Base-by-base conservation (phyloP, 2,888 invertebrate genomes). In the Melitaea athalia region DNA sequence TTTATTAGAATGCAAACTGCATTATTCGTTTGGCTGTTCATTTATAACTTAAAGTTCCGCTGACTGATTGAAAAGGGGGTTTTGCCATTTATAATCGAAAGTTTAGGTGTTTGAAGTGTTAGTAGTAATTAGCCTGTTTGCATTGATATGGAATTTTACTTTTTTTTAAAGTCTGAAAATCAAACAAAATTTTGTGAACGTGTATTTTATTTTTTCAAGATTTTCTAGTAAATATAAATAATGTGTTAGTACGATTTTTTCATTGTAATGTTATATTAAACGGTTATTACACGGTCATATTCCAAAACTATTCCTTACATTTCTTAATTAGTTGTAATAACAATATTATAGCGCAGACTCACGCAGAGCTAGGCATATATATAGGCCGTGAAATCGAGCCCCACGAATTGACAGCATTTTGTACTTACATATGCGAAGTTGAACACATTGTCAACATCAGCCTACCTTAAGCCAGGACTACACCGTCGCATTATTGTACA, bases 391-490 rank as follows among this genome's bases (percentile, higher is more conserved):
- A 38, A 63, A 49, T 47, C 43, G 63, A 67, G 53, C 59, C 66
- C 63, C 63, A 53, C 43, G 50, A 60, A 55, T 53, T 53, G 68
- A 72, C 67, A 73, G 59, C 65, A 66, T 68, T 73, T 69, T 65
- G 65, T 69, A 69, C 68, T 69, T 53, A 66, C 61, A 67, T 57
- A 61, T 49, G 63, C 70, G 66, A 67, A 74, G 71, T 70, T 69
- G 67, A 74, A 72, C 72, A 67, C 57, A 65, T 65, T 68, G 70
- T 70, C 63, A 68, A 72, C 72, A 62, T 55, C 61, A 70, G 63
- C 76, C 79, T 74, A 83, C 83, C 81, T 84, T 87, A 85, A 86
- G 83, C 84, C 78, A 70, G 67, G 76, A 74, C 78, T 77, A 79
- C 79, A 77, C 69, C 72, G 73, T 76, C 79, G 75, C 75, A 74